Conservation (phyloP, 2,113 vertebrate species). For the Podarcis muralis region DNA sequence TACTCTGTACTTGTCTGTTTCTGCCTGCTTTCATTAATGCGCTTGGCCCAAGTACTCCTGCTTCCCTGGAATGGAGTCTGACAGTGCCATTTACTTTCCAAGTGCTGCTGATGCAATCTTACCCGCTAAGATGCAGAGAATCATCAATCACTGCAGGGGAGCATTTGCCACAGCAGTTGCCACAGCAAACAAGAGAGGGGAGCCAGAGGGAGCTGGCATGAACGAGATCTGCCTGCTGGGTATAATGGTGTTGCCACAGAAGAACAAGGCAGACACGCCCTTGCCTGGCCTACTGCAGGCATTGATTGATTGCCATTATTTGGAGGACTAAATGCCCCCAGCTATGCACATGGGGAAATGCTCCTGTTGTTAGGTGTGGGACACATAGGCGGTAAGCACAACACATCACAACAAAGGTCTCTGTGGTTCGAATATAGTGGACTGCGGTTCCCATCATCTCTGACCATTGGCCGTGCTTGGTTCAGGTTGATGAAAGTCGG, state of each 20-base stretch:
- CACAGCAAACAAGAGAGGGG: not conserved
- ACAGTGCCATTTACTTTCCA: slow-evolving; percentile 25
- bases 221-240: too few species aligned
- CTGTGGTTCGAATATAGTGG: too few species aligned
- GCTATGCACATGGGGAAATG: not conserved
- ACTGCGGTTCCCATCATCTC: too few species aligned
- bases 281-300: not conserved
- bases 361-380: not conserved
- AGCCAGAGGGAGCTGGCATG: not conserved
- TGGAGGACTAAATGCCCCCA: not conserved
- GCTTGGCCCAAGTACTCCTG: not conserved
- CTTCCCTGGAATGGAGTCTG: slow-evolving; percentile 12
- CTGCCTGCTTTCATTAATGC: slow-evolving; percentile 1
- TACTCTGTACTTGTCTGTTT: not conserved
- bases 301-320: not conserved
- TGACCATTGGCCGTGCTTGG: too few species aligned
- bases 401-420: not conserved
- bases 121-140: slow-evolving; percentile 1
- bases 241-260: not conserved
- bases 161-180: not conserved
- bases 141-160: not conserved
- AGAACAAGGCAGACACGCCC: too few species aligned
- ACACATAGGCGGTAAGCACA: not conserved
- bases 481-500: too few species aligned
- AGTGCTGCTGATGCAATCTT: slow-evolving; percentile 23